These are phyloP conservation scores for Sebastes itinus DNA, from an alignment of 2,797 vertebrate species.

Conservation along the genomic window DNA sequence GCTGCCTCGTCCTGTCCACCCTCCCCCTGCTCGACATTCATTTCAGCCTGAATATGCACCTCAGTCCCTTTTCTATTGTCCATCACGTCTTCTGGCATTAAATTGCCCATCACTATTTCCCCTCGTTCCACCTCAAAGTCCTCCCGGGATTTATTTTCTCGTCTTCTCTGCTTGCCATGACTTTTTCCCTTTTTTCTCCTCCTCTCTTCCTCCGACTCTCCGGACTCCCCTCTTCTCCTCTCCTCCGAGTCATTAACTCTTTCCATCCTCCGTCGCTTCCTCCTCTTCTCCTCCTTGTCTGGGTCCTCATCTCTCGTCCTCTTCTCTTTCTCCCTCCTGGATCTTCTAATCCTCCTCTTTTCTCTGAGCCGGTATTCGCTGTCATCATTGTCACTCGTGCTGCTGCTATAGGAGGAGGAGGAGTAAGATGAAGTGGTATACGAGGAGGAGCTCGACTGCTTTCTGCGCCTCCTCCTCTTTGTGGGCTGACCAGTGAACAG, in stretches of 20 bases:
- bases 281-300: constrained; percentile 44
- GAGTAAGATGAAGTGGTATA: constrained; percentile 50
- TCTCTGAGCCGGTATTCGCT: constrained; percentile 49
- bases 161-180: constrained; percentile 31
- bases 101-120: constrained; percentile 19
- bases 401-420: constrained; percentile 50
- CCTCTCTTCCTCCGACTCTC: constrained; percentile 39
- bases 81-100: constrained; percentile 31
- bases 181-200: constrained; percentile 39
- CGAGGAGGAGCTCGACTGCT: constrained; percentile 56
- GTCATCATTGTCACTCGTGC: constrained; percentile 62
- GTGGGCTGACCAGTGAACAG: not conserved
- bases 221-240: constrained; percentile 52
- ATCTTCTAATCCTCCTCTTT: constrained; percentile 45
- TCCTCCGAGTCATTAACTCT: constrained; percentile 33
- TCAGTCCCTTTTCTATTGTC: constrained; percentile 52
- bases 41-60: constrained; percentile 55
- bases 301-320: constrained; percentile 51
- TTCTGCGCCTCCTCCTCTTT: constrained; percentile 30
- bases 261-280: constrained; percentile 37
- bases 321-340: constrained; percentile 33
- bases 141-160: constrained; percentile 28
- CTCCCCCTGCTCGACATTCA: constrained; percentile 36
- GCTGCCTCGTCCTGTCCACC: constrained; percentile 40
- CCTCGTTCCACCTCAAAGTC: constrained; percentile 26